These are phyloP conservation scores for Empidonax alnorum DNA, from an alignment of 2,113 vertebrate species.

Conservation along the genomic window DNA sequence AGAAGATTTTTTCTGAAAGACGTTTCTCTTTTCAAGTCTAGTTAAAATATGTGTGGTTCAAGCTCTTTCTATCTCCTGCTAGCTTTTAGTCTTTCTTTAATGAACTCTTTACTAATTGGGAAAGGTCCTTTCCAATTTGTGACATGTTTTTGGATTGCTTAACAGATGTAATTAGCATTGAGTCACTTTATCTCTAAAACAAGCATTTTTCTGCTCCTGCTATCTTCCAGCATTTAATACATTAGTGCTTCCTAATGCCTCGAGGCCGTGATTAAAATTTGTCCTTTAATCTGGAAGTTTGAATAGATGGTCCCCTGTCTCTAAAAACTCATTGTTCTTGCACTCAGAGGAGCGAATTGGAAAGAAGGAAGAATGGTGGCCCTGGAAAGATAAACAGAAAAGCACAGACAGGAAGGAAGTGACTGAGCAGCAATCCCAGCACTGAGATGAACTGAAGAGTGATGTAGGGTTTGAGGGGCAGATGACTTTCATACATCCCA, in stretches of 20 bases:
- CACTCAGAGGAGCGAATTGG: background rate
- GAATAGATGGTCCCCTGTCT: background rate
- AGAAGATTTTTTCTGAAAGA: background rate
- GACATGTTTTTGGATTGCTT: conserved; percentile 30
- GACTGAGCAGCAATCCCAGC: background rate
- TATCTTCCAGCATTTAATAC: conserved; percentile 35
- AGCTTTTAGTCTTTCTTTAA: conserved; percentile 35
- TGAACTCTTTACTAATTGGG: conserved; percentile 35
- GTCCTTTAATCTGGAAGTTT: conserved; percentile 8
- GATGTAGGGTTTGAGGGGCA: background rate
- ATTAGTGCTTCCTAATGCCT: conserved; percentile 38
- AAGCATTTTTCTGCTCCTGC: conserved; percentile 19
- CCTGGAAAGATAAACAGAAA: background rate
- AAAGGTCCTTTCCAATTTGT: conserved; percentile 28
- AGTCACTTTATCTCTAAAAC: conserved; percentile 52
- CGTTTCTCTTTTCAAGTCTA: background rate
- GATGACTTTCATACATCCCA: background rate
- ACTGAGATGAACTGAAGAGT: background rate
- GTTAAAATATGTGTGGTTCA: background rate
- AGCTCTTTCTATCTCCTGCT: background rate
- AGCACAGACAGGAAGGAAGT: background rate
- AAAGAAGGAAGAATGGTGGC: background rate
- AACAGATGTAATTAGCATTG: conserved; percentile 61
- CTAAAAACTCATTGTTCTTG: background rate
- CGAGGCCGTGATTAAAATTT: conserved; percentile 27